Percentiles rank a stretch among this genome's conserved stretches.
phyloP scores from a whole-genome alignment of 2,888 invertebrate species.

The Coelogynopora nodosa region DNA sequence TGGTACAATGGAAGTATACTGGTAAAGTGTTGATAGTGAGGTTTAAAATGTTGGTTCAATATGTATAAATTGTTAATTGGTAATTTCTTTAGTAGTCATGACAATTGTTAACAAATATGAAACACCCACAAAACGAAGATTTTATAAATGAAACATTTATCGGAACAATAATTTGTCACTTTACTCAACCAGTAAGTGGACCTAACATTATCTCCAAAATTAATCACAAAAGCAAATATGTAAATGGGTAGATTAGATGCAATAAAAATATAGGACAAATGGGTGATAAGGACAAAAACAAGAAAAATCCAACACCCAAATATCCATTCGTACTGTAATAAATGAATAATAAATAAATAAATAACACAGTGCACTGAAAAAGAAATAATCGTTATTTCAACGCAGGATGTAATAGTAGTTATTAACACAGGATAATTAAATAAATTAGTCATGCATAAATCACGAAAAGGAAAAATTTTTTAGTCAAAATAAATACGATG shows the following conservation, averaged over 20 bases:
- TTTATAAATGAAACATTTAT: too few relatives aligned
- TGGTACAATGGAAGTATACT: background rate
- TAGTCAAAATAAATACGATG: background rate
- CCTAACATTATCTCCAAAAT: background rate
- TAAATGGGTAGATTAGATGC: background rate
- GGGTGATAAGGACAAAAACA: background rate
- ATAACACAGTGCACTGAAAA: background rate
- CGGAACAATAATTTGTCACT: too few relatives aligned
- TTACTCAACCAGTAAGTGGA: too few relatives aligned
- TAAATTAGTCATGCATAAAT: background rate
- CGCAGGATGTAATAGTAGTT: background rate
- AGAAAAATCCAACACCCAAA: background rate
- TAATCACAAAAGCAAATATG: background rate
- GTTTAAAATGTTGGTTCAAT: too few relatives aligned
- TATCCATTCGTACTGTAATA: background rate
- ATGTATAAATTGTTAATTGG: too few relatives aligned
- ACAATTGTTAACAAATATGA: too few relatives aligned
- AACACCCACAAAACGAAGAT: too few relatives aligned
- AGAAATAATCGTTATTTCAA: background rate
- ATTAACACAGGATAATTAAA: background rate
- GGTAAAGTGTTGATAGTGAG: too few relatives aligned
- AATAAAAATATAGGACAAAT: background rate
- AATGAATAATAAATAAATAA: background rate
- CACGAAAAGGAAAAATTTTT: background rate
- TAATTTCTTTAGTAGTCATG: too few relatives aligned